phyloP scores from a whole-genome alignment of 2,797 vertebrate genomes.

The Hypotaenidia okinawae region DNA sequence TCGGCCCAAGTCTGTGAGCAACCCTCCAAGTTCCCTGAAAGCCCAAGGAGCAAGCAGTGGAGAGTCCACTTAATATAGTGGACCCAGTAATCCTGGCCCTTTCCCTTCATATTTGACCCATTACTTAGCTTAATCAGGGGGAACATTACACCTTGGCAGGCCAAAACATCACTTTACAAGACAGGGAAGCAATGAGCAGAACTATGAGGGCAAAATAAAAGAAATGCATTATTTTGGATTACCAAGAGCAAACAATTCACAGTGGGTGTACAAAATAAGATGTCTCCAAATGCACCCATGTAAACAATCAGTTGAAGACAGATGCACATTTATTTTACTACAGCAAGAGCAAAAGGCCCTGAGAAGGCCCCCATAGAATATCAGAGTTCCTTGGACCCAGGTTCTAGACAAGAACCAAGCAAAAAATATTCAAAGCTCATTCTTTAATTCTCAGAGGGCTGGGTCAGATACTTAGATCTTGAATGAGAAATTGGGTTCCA shows the following conservation, averaged over 20 bases:
- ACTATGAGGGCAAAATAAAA: not conserved
- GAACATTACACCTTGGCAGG: not conserved
- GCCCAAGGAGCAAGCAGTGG: not conserved
- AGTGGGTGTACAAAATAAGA: not conserved
- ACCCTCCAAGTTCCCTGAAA: not conserved
- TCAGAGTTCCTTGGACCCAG: not conserved
- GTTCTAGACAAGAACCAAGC: not conserved
- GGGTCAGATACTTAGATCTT: too few species aligned
- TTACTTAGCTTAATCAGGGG: not conserved
- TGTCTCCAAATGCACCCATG: not conserved
- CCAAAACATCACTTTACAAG: not conserved
- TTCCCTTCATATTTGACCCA: not conserved
- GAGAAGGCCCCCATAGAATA: not conserved
- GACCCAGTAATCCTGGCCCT: not conserved
- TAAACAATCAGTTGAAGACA: not conserved
- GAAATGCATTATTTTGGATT: not conserved
- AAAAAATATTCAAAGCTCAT: not conserved
- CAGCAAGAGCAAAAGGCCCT: not conserved
- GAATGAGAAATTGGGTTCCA: not conserved
- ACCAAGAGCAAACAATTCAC: not conserved
- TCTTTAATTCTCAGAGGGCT: not conserved
- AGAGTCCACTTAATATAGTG: not conserved
- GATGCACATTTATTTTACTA: not conserved
- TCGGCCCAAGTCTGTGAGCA: rapidly evolving
- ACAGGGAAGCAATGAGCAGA: not conserved